Evolutionary conservation across 2,797 vertebrate species (phyloP).

Genomic region (Eulemur coronatus): DNA sequence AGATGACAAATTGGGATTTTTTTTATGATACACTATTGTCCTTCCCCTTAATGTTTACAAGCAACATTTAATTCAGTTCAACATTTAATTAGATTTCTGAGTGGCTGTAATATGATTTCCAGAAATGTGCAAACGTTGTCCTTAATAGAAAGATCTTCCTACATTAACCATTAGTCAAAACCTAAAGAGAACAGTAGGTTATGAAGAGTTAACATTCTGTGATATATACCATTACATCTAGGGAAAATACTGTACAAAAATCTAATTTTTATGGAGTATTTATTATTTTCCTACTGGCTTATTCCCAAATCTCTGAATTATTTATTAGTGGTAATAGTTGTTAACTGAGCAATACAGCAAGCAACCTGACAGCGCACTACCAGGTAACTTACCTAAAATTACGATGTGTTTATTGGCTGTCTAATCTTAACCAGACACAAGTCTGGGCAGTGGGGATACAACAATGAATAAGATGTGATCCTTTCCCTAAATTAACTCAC

Average conservation of each 20-base stretch:
- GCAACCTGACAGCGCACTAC: background rate
- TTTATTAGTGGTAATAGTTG: background rate
- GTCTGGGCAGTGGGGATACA: background rate
- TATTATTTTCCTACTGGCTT: background rate
- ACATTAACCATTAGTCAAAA: background rate
- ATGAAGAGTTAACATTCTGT: background rate
- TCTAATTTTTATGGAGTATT: background rate
- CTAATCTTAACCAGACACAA: background rate
- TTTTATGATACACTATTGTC: background rate
- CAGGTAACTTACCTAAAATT: background rate
- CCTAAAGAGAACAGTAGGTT: background rate
- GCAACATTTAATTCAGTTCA: background rate
- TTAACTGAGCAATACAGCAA: background rate
- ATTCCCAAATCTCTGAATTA: background rate
- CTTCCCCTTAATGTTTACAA: background rate
- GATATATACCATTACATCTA: background rate
- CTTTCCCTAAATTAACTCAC: background rate
- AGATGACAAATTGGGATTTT: background rate
- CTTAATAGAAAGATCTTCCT: background rate
- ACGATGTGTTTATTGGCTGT: no score
- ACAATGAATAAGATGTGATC: background rate
- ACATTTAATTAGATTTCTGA: background rate
- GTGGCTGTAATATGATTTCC: background rate
- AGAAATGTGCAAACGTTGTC: background rate
- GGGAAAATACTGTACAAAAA: background rate